These are phyloP conservation scores for Acanthiza pusilla DNA, from an alignment of 2,797 vertebrate genomes.

Conservation along the genomic window DNA sequence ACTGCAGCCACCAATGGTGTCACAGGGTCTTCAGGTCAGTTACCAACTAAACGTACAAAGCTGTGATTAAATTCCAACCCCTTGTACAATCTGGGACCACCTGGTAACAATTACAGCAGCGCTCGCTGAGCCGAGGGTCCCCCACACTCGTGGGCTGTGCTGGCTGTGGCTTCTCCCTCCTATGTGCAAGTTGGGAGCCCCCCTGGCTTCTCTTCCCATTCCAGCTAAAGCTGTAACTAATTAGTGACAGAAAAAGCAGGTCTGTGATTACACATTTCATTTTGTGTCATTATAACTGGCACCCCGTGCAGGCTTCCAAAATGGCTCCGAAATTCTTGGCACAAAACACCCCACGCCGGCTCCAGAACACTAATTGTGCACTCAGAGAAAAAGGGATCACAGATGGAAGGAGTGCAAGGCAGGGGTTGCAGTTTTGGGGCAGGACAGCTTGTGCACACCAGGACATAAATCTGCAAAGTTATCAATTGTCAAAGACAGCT, in stretches of 20 bases:
- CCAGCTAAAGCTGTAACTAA: constrained; percentile 37
- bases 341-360: background rate
- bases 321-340: background rate
- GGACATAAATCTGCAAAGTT: background rate
- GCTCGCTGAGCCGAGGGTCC: background rate
- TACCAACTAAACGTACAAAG: background rate
- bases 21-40: background rate
- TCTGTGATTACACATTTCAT: constrained; percentile 2
- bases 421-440: background rate
- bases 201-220: background rate
- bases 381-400: background rate
- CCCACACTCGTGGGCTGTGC: background rate
- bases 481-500: background rate
- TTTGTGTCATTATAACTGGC: background rate
- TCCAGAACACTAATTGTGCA: background rate
- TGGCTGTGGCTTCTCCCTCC: background rate
- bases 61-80: background rate
- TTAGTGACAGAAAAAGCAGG: constrained; percentile 19
- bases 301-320: background rate
- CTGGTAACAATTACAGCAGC: background rate
- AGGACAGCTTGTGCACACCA: background rate
- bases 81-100: background rate
- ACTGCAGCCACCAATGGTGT: background rate
- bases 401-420: background rate
- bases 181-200: background rate